phyloP scores from a whole-genome alignment of 2,888 invertebrate genomes.

The Torymus tubicola region DNA sequence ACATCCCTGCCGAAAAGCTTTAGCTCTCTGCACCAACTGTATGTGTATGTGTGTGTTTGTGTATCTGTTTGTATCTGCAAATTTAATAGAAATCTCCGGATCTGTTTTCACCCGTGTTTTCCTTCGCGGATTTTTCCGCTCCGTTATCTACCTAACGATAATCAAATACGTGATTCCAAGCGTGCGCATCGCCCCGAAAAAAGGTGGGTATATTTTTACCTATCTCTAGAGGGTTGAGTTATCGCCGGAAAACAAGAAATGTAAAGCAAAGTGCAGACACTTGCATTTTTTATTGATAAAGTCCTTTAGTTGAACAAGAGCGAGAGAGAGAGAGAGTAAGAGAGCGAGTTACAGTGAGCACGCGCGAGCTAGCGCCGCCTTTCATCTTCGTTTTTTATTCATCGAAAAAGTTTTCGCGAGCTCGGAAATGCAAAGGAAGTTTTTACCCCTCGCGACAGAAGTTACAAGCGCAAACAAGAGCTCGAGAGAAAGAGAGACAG shows the following conservation, averaged over 20 bases:
- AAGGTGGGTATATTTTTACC: no score
- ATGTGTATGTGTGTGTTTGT: no score
- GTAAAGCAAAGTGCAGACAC: slow-evolving; percentile 1
- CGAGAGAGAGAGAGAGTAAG: no score
- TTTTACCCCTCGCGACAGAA: slow-evolving; percentile 18
- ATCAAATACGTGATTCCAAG: no score
- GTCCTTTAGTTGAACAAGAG: no score
- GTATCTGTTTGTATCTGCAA: slow-evolving; percentile 3
- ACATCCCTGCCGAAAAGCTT: neutral
- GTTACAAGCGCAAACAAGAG: neutral
- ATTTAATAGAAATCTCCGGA: slow-evolving; percentile 12
- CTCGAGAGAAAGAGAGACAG: neutral
- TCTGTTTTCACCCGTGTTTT: neutral
- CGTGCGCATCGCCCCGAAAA: no score
- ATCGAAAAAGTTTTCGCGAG: slow-evolving; percentile 41
- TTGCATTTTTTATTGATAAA: slow-evolving; percentile 34
- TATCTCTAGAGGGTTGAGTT: no score
- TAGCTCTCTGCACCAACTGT: no score
- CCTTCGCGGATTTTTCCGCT: neutral
- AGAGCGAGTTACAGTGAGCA: no score
- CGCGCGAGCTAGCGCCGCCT: neutral
- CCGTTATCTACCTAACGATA: neutral
- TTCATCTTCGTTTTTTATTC: slow-evolving; percentile 46
- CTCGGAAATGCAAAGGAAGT: slow-evolving; percentile 34
- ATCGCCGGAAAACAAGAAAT: neutral